Evolutionary conservation across 2,113 vertebrate genomes (phyloP).

Genomic region (Nematolebias whitei): DNA sequence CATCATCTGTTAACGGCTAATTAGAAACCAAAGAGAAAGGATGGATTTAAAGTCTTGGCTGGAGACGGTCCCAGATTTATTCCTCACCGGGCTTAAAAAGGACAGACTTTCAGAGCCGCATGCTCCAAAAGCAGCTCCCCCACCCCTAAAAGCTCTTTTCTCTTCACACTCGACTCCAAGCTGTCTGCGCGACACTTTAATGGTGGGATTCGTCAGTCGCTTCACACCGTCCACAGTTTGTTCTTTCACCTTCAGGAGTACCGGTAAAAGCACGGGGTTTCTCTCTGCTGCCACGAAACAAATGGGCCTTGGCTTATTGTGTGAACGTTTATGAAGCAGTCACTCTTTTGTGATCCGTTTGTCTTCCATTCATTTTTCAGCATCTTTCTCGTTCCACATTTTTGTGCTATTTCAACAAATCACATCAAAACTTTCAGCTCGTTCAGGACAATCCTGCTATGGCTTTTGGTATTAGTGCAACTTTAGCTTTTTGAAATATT

Average conservation of each 20-base stretch:
- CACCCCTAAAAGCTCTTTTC: slow-evolving; percentile 48
- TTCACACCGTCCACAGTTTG: slow-evolving; percentile 5
- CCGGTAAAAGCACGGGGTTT: not conserved
- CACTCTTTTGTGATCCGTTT: too few species aligned
- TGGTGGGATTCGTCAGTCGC: slow-evolving; percentile 11
- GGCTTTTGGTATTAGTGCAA: too few species aligned
- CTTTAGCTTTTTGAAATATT: too few species aligned
- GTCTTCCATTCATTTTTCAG: too few species aligned
- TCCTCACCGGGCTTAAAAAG: slow-evolving; percentile 55
- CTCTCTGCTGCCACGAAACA: not conserved
- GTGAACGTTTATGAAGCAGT: too few species aligned
- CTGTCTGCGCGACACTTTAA: slow-evolving; percentile 26
- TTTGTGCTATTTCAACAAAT: too few species aligned
- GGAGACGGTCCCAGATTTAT: slow-evolving; percentile 63
- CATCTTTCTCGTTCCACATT: too few species aligned
- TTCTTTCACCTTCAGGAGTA: not conserved
- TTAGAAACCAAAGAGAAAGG: slow-evolving; percentile 69
- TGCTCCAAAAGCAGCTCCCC: slow-evolving; percentile 12
- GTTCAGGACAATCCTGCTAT: too few species aligned
- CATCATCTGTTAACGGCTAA: slow-evolving; percentile 64
- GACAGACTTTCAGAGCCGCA: slow-evolving; percentile 56
- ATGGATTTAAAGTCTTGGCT: slow-evolving; percentile 69
- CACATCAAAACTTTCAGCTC: too few species aligned
- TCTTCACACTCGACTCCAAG: slow-evolving; percentile 37
- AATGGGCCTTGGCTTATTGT: not conserved